Conservation (phyloP, 2,888 invertebrate genomes). For the Doris montereyensis region DNA sequence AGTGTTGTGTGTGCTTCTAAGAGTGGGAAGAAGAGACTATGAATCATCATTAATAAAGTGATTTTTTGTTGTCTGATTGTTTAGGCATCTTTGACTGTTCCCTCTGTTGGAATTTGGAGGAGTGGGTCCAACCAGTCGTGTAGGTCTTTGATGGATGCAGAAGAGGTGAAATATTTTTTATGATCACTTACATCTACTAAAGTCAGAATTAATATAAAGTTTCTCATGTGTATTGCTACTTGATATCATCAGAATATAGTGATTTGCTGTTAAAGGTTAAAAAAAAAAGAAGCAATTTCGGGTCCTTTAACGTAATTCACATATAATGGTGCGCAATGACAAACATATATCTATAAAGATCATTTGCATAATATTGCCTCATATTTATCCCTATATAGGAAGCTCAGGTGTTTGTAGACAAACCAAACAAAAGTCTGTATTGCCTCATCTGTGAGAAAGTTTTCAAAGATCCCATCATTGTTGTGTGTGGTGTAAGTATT, state of each 20-base stretch:
- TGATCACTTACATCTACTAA: not conserved
- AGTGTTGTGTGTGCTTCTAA: too few species aligned
- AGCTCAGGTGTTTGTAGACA: constrained; percentile 66
- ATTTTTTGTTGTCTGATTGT: too few species aligned
- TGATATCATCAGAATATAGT: too few species aligned
- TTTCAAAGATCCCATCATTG: constrained; percentile 71
- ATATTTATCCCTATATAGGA: constrained; percentile 49
- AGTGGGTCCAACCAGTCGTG: not conserved
- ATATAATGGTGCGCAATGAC: too few species aligned
- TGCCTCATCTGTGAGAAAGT: constrained; percentile 68
- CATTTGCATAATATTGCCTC: too few species aligned
- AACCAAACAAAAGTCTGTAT: constrained; percentile 67
- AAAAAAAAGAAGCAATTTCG: not conserved
- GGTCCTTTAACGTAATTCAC: not conserved
- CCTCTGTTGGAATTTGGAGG: not conserved
- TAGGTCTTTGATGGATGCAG: not conserved
- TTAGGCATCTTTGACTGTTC: too few species aligned
- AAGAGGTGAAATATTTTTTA: not conserved
- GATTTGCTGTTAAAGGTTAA: too few species aligned
- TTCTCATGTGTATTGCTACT: too few species aligned
- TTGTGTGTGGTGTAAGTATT: constrained; percentile 69
- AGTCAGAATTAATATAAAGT: too few species aligned
- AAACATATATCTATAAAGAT: constrained; percentile 18
- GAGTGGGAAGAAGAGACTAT: too few species aligned
- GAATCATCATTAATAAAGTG: too few species aligned